Evolutionary conservation across 2,113 vertebrate species (phyloP), one percentile per base, ranked within the genome.

Genomic region (Scomber japonicus): DNA sequence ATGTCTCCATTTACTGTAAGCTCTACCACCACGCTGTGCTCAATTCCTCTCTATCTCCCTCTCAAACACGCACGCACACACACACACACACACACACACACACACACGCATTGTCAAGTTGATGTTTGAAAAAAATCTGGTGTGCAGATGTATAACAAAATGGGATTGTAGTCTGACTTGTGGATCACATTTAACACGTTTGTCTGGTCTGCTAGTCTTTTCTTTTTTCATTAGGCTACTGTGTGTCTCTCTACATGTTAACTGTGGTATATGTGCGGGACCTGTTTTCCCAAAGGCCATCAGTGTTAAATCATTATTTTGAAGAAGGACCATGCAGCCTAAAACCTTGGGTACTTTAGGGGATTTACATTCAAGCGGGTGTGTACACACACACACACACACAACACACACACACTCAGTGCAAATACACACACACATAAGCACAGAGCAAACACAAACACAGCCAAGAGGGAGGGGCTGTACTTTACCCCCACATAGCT

Each of bases 1-100:
- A 93, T 80, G 88, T 93, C 90, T 94, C 90, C 83, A 92, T 91
- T 94, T 91, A 92, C 89, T 88, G 86, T 92, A 91, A 93, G 88
- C 89, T 81, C 75, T 64, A 81, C 81, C 78, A 76, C 53, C 71
- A 77, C 0, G 11, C 53, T 71, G 74, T 2, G 66, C 78, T 79
- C 71, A 35, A 40, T 85, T 74, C 86, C 30, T 46, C 72, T 65
- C 72, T 70, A 44, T 63, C 63, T 70, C 68, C 44, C 35, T 62
- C 24, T 51, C 57, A 19, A 53, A 27, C 80, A 49, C 56, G 35
- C 51, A 71, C 85, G 54, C 40, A 56, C 64, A 62, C 13, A 71
- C 53, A 62, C 73, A 65, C 70, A 71, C 62, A 64, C 53, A 62
- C 49, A 51, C 46, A 77, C 31, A 68, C 64, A 77, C 69, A 46